Evolutionary conservation across 2,888 invertebrate genomes (phyloP).

Genomic region (Mactromeris polynyma): DNA sequence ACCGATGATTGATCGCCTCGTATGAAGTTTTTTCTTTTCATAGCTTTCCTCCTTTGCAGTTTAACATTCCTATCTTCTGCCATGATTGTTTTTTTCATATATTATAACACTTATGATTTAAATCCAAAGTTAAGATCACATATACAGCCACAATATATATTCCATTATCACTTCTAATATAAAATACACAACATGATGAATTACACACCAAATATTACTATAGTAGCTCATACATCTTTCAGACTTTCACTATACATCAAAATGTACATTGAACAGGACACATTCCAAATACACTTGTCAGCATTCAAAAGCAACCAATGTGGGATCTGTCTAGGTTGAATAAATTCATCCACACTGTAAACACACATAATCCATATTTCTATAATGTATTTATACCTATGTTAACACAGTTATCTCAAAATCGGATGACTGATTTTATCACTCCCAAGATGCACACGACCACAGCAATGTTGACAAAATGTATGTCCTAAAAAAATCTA

Average conservation of each 20-base stretch:
- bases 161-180: not conserved
- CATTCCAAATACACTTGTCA: not conserved
- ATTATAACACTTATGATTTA: not conserved
- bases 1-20: slow-evolving; percentile 60
- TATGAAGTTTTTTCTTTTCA: slow-evolving; percentile 69
- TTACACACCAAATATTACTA: too few species aligned
- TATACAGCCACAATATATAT: not conserved
- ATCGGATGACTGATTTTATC: slow-evolving; percentile 16
- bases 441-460: slow-evolving; percentile 4
- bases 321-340: not conserved
- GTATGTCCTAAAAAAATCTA: slow-evolving; percentile 7
- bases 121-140: not conserved
- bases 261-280: too few species aligned
- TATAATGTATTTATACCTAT: not conserved
- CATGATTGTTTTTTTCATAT: slow-evolving; percentile 30
- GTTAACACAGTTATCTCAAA: slow-evolving; percentile 5
- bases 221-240: too few species aligned
- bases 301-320: not conserved
- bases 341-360: not conserved
- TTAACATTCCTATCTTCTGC: slow-evolving; percentile 50
- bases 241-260: too few species aligned
- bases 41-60: slow-evolving; percentile 69
- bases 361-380: slow-evolving; percentile 1
- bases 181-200: too few species aligned
- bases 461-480: slow-evolving; percentile 1